Evolutionary conservation across 2,797 vertebrate genomes (phyloP), one percentile per base, ranked within the genome.

Genomic region (Neosalanx taihuensis): DNA sequence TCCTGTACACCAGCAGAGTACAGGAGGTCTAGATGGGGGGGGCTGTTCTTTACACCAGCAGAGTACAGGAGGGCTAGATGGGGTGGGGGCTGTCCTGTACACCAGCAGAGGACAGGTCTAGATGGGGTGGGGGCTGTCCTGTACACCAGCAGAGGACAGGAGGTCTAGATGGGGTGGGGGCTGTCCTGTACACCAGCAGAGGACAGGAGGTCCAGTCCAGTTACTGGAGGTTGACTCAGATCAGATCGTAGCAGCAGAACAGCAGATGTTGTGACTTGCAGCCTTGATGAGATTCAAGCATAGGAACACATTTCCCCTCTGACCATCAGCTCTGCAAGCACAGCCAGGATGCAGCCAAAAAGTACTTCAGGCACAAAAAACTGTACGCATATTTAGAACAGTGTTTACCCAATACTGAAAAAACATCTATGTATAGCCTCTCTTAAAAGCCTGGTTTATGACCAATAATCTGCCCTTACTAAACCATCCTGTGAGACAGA

Each of bases 341-440:
- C 69, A 64, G 65, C 59, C 61, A 61, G 46, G 12, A 31, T 29
- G 29, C 72, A 2, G 13, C 67, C 75, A 61, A 46, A 12, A 46
- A 46, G 41, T 37, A 51, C 20, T 1, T 18, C 4, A 63, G 41
- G 75, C n/a, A 31, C 57, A 74, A 26, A 56, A 46, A 68, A 70
- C 29, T 29, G n/a, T 65, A 76, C 73, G 74, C 59, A 60, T 73
- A 67, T 76, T 67, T 70, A 60, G 65, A 73, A 3, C 58, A 31
- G 0, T 73, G 80, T 81, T 82, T 72, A 58, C 66, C 61, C 41
- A 37, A n/a, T 17, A 6, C 71, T 67, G 67, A 20, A 53, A 31
- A 67, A 69, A 41, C 71, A 18, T 46, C 30, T 62, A 58, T 63
- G 65, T 65, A 72, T 33, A 31, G 60, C 17, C 63, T 6, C 15